Evolutionary conservation across 1,140 invertebrate genomes (phyloP).

Genomic region (Zeugodacus cucurbitae): DNA sequence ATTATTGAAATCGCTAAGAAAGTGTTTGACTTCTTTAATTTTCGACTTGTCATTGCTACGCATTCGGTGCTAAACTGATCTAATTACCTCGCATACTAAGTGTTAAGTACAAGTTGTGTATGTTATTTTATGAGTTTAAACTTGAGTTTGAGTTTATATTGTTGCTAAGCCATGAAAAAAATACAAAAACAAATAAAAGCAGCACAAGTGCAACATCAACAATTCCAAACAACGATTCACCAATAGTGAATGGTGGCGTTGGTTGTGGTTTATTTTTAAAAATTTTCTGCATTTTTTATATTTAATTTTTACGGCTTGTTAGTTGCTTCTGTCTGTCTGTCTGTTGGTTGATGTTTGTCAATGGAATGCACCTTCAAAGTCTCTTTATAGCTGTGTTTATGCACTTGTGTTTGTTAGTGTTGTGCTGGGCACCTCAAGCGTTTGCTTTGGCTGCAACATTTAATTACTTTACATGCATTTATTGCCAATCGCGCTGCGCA

Average conservation of each 20-base stretch:
- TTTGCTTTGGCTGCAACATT: not conserved
- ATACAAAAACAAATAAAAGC: too few relatives aligned
- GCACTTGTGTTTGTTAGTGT: not conserved
- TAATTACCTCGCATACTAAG: not conserved
- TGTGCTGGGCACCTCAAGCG: not conserved
- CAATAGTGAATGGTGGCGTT: not conserved
- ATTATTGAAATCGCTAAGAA: not conserved
- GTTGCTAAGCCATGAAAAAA: not conserved
- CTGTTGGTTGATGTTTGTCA: not conserved
- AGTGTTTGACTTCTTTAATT: not conserved
- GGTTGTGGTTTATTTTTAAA: not conserved
- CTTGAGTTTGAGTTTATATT: not conserved
- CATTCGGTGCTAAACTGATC: not conserved
- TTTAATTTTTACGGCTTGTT: not conserved
- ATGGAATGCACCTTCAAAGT: slow-evolving; percentile 22
- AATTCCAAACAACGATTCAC: not conserved
- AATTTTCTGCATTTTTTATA: not conserved
- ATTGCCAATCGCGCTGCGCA: not conserved
- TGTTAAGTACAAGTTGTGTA: not conserved
- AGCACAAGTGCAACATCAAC: not conserved
- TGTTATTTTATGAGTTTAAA: slow-evolving; percentile 14
- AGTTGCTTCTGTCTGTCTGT: not conserved
- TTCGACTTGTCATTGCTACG: not conserved
- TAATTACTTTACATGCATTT: slow-evolving; percentile 23
- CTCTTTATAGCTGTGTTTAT: not conserved